Evolutionary conservation across 2,113 vertebrate genomes (phyloP).

Genomic region (Barnardius zonarius): DNA sequence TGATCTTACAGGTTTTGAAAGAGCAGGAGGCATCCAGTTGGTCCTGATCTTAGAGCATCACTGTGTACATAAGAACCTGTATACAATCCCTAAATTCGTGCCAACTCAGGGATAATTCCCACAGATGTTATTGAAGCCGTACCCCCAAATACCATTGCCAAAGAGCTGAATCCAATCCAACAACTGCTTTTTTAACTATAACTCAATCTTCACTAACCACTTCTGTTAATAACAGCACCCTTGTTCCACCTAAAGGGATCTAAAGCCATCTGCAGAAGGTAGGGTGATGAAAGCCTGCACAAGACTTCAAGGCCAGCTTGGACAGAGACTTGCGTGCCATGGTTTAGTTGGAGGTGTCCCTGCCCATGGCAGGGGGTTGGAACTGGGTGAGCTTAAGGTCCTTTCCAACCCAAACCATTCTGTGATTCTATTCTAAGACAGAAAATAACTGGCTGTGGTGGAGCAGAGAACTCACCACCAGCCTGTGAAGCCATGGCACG

Average conservation of each 20-base stretch:
- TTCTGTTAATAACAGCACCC: neutral
- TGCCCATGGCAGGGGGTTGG: no score
- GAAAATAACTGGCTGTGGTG: neutral
- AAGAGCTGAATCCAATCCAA: neutral
- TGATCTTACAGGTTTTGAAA: neutral
- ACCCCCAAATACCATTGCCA: neutral
- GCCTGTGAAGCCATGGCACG: accelerated
- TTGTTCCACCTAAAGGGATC: neutral
- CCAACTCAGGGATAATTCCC: neutral
- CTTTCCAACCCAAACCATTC: no score
- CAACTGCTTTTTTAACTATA: neutral
- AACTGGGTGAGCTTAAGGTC: no score
- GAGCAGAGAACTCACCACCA: accelerated
- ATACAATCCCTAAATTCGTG: neutral
- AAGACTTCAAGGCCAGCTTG: no score
- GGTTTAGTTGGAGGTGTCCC: no score
- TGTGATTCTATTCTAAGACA: no score
- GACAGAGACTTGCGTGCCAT: no score
- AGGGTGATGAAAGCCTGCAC: neutral
- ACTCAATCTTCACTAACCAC: neutral
- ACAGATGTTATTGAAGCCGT: accelerated
- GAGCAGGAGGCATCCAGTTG: neutral
- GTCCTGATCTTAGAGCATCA: neutral
- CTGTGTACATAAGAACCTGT: accelerated
- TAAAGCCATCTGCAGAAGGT: neutral